A percentile compares a stretch with the other conserved stretches of the same genome.
phyloP scores from a whole-genome alignment of 2,797 vertebrate genomes.

The Premnoplex brunnescens region DNA sequence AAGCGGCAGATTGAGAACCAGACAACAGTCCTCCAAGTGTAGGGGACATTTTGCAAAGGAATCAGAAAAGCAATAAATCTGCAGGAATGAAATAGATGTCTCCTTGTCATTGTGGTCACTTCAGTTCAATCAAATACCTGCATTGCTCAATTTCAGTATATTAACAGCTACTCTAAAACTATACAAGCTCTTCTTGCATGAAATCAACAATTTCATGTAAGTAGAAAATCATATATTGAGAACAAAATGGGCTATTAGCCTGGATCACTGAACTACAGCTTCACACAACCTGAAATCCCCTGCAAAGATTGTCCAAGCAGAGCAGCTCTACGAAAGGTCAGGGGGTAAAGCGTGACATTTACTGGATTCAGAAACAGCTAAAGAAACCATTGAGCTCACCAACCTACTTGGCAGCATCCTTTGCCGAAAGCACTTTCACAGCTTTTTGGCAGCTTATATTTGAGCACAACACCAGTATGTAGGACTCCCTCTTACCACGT shows the following conservation, averaged over 20 bases:
- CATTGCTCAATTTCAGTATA: neutral
- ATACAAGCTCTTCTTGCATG: neutral
- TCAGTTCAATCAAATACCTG: neutral
- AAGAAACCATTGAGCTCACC: neutral
- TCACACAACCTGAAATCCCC: neutral
- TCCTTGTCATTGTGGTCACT: neutral
- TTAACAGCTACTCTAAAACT: neutral
- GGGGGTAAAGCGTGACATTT: neutral
- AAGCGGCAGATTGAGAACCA: neutral
- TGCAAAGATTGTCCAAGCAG: neutral
- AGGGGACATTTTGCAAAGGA: neutral
- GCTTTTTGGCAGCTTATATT: neutral
- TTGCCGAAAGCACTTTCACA: accelerated
- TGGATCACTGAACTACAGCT: neutral
- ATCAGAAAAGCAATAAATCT: neutral
- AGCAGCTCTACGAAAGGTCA: neutral
- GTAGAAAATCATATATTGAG: neutral
- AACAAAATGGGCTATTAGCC: neutral
- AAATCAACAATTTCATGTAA: neutral
- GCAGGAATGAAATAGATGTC: neutral
- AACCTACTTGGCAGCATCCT: accelerated
- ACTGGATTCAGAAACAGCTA: neutral
- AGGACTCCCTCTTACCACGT: neutral
- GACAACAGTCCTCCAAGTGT: neutral
- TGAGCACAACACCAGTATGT: accelerated